Evolutionary conservation across 2,888 invertebrate species (phyloP).

Genomic region (Trissolcus brochymenae): DNA sequence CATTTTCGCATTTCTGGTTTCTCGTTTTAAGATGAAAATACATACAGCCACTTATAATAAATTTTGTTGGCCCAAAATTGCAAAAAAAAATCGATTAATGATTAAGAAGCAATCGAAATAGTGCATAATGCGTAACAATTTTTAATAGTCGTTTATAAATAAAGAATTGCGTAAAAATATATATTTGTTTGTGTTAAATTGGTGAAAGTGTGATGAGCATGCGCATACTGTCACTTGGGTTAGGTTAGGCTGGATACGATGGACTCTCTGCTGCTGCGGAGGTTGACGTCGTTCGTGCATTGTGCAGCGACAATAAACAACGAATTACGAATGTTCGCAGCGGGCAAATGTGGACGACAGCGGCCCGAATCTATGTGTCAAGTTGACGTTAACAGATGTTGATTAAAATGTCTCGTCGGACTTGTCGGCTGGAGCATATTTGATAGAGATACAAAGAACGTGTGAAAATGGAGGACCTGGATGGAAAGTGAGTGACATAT

Average conservation of each 20-base stretch:
- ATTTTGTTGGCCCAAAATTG: too few relatives aligned
- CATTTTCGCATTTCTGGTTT: too few relatives aligned
- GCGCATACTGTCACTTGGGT: neutral
- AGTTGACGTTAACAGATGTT: neutral
- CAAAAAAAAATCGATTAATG: too few relatives aligned
- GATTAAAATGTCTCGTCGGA: conserved; percentile 4
- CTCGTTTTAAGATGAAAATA: too few relatives aligned
- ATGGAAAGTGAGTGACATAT: conserved; percentile 9
- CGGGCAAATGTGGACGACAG: neutral
- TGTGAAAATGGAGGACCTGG: conserved; percentile 3
- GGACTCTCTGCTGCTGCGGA: neutral
- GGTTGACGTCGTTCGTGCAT: neutral
- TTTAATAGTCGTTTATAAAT: neutral
- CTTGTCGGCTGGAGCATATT: neutral
- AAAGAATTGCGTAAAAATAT: neutral
- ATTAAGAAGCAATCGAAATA: too few relatives aligned
- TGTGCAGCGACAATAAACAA: neutral
- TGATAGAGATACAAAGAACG: neutral
- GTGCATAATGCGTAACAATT: neutral
- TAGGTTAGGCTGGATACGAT: neutral
- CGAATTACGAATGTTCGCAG: neutral
- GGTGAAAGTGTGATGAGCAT: conserved; percentile 2
- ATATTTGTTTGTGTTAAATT: neutral
- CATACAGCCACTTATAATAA: too few relatives aligned
- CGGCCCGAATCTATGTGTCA: neutral